Percentiles rank a stretch among this genome's conserved stretches.
These are phyloP conservation scores for Paedocypris micromegethes DNA, from an alignment of 2,797 vertebrate species.

Conservation along the genomic window DNA sequence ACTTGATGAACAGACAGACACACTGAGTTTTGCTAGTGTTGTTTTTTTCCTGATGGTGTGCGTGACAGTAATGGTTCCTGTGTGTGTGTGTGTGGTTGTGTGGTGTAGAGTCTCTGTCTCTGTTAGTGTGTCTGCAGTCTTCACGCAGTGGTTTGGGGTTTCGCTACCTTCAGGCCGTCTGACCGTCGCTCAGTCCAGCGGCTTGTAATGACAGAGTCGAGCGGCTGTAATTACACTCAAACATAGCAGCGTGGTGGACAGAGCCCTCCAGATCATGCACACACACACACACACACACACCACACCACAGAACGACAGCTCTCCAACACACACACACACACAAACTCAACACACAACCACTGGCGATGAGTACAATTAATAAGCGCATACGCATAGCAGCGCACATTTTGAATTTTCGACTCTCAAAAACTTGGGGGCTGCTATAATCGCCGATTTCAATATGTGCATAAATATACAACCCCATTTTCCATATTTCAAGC, in stretches of 20 bases:
- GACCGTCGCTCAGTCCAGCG: constrained; percentile 34
- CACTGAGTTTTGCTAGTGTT: constrained; percentile 46
- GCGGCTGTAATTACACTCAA: constrained; percentile 55
- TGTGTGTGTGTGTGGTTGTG: constrained; percentile 45
- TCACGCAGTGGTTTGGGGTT: constrained; percentile 39
- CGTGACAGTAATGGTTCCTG: constrained; percentile 44
- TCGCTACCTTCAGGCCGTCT: constrained; percentile 42
- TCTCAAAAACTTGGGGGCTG: no score
- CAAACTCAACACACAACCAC: not conserved
- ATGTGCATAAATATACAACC: no score
- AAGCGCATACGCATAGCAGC: no score
- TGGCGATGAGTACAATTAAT: no score
- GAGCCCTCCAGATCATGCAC: constrained; percentile 46
- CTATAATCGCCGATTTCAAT: no score
- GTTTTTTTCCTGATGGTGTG: constrained; percentile 42
- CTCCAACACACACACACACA: constrained; percentile 40
- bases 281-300: constrained; percentile 40
- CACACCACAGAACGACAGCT: constrained; percentile 49
- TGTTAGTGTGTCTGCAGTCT: constrained; percentile 43
- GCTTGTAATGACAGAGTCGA: constrained; percentile 49
- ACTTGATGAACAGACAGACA: no score
- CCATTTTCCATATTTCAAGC: no score
- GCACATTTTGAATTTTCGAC: no score
- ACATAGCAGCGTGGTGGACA: constrained; percentile 51
- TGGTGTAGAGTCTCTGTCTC: constrained; percentile 39